Evolutionary conservation across 2,888 invertebrate species (phyloP), one percentile per base, ranked within the genome.

Genomic region (Parascotia fuliginaria): DNA sequence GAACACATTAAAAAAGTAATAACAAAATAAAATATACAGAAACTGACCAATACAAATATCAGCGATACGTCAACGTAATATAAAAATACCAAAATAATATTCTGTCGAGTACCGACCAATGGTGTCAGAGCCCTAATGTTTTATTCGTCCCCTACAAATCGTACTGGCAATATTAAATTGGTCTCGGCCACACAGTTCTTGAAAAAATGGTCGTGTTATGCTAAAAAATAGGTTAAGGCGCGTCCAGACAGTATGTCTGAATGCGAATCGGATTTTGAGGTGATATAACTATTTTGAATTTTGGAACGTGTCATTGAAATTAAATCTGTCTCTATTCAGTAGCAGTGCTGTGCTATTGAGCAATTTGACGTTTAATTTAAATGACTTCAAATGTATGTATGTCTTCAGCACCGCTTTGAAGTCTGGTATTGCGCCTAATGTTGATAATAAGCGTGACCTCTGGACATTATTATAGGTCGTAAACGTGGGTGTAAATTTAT

Each of bases 161-260:
- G 24, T 41, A 41, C 28, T 9, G 31, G 0, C 5, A 11, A 41
- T 60, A 60, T 56, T 49, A 53, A 55, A 59, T 47, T 55, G 39
- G 33, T 13, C 28, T 62, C 16, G 9, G n/a, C 27, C 36, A 37
- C 5, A 12, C 27, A 29, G 48, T 0, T 62, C 51, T 59, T 40
- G 4, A 4, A 0, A 9, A 31, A 41, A 34, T 55, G 59, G 62
- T 5, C 7, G 22, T 6, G n/a, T 22, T 24, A 27, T 4, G 42
- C 9, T n/a, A 34, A 45, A 40, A 52, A 42, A 6, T 54, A n/a
- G 38, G 34, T 48, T 45, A 52, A 14, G 46, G 34, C 36, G 37
- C 22, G 46, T 49, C 12, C 40, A 49, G 19, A 54, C 19, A 33
- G 33, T 6, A 14, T 12, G 3, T 24, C 24, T 24, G 24, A 3